These are phyloP conservation scores for Calypte anna DNA, from an alignment of 2,113 vertebrate species.

Conservation along the genomic window DNA sequence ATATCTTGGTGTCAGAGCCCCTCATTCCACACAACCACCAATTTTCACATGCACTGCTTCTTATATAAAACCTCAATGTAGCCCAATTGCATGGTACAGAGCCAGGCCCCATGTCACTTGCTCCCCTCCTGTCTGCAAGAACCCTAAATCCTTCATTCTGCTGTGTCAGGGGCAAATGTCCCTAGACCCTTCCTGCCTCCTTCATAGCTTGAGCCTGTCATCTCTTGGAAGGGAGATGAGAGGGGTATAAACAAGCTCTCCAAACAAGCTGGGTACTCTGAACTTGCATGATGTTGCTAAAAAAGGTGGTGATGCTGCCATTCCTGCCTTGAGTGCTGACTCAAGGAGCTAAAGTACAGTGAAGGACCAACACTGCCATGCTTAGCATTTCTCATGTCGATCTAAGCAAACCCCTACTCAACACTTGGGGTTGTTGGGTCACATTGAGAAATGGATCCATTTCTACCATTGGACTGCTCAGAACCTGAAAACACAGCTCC, in stretches of 20 bases:
- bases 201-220: neutral
- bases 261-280: neutral
- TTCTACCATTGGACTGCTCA: neutral
- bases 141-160: rapidly evolving
- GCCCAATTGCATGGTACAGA: neutral
- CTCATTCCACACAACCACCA: neutral
- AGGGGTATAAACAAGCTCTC: neutral
- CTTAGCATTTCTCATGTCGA: neutral
- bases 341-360: neutral
- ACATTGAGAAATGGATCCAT: neutral
- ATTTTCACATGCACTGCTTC: neutral
- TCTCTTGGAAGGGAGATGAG: neutral
- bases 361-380: neutral
- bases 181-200: neutral
- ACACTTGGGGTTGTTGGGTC: neutral
- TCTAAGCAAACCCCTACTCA: neutral
- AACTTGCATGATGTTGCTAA: neutral
- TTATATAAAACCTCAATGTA: neutral
- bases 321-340: neutral
- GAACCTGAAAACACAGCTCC: neutral
- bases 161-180: neutral
- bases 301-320: neutral
- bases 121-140: neutral
- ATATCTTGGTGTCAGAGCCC: neutral
- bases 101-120: neutral